Evolutionary conservation across 2,797 vertebrate genomes (phyloP).

Genomic region (Halcyon leucocephala): DNA sequence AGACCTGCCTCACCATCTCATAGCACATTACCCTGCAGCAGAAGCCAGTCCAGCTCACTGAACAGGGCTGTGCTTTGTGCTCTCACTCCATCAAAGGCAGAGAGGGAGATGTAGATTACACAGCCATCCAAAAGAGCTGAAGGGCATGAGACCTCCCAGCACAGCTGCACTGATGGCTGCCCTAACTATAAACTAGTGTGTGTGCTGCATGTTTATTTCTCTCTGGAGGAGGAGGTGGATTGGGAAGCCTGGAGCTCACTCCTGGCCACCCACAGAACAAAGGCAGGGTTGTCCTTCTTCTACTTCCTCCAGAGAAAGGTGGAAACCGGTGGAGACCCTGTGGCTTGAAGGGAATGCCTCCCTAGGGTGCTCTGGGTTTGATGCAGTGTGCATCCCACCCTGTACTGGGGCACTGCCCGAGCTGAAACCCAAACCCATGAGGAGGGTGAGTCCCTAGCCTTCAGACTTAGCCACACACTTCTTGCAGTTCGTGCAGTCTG

Average conservation of each 20-base stretch:
- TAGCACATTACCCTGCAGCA: neutral
- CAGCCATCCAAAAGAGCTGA: neutral
- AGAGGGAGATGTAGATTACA: neutral
- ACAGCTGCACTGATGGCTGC: neutral
- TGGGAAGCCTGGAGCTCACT: neutral
- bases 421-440: neutral
- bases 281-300: slow-evolving; percentile 32
- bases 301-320: slow-evolving; percentile 28
- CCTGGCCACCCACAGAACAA: slow-evolving; percentile 61
- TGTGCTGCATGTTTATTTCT: slow-evolving; percentile 50
- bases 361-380: neutral
- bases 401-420: neutral
- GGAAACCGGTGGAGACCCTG: neutral
- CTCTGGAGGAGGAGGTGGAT: neutral
- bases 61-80: neutral
- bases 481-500: neutral
- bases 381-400: neutral
- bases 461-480: neutral
- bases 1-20: neutral
- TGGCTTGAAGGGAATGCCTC: neutral
- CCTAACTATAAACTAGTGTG: slow-evolving; percentile 12
- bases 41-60: neutral
- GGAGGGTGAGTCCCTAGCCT: neutral
- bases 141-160: neutral
- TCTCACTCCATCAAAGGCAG: neutral